A percentile compares a stretch with the other conserved stretches of the same genome.
Conservation (phyloP, 2,113 vertebrate species). For the Perca fluviatilis region DNA sequence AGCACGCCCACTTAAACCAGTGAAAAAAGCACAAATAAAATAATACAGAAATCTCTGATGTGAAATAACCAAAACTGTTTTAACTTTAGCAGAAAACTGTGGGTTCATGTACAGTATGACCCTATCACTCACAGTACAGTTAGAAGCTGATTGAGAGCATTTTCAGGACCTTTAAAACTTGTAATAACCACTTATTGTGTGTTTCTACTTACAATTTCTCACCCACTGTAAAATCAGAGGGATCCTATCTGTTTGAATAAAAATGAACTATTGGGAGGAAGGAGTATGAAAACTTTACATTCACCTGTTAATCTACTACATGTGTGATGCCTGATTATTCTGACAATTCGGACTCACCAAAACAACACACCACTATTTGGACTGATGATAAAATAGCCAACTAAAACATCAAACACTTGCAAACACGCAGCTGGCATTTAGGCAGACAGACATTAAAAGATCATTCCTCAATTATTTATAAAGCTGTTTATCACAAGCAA, state of each 20-base stretch:
- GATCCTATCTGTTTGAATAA: neutral
- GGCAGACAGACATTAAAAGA: constrained; percentile 47
- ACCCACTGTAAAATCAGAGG: neutral
- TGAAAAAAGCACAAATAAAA: neutral
- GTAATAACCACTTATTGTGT: neutral
- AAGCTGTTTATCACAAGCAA: constrained; percentile 40
- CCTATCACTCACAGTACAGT: neutral
- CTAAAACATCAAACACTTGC: constrained; percentile 36
- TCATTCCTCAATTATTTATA: constrained; percentile 51
- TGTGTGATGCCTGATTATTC: constrained; percentile 21
- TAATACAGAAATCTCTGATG: neutral
- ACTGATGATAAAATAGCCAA: constrained; percentile 36
- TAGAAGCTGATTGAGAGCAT: neutral
- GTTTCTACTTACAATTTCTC: neutral
- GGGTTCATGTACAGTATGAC: neutral
- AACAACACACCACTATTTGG: constrained; percentile 50
- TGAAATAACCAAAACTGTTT: neutral
- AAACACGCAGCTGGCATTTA: constrained; percentile 38
- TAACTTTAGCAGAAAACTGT: neutral
- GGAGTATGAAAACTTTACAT: constrained; percentile 4
- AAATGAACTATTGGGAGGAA: constrained; percentile 16
- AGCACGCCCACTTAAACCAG: neutral
- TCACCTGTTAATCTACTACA: constrained; percentile 6
- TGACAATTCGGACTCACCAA: constrained; percentile 17
- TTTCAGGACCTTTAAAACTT: neutral